Conservation (phyloP, 1,140 invertebrate species). For the Lanistes nyassanus region DNA sequence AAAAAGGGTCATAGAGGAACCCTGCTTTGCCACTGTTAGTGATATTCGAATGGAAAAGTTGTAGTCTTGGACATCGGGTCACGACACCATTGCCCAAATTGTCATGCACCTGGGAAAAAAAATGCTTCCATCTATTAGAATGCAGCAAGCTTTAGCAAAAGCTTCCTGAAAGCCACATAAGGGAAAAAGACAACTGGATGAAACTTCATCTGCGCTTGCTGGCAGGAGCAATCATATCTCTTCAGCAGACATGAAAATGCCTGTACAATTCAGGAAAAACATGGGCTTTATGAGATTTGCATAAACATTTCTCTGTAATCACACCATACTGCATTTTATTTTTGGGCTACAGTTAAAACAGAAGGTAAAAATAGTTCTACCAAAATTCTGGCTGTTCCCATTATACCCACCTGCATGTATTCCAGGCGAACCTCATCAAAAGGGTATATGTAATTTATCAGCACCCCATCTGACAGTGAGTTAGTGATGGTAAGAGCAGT, state of each 20-base stretch:
- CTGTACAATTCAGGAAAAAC: too few relatives aligned
- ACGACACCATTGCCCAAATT: slow-evolving; percentile 57
- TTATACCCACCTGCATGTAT: slow-evolving; percentile 50
- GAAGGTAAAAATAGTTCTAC: too few relatives aligned
- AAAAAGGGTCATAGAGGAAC: slow-evolving; percentile 90
- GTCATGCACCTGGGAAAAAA: slow-evolving; percentile 12
- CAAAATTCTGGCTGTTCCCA: neutral
- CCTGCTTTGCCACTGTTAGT: slow-evolving; percentile 84
- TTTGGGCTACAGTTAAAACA: too few relatives aligned
- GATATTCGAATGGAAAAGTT: slow-evolving; percentile 50
- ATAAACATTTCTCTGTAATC: too few relatives aligned
- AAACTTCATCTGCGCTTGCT: too few relatives aligned
- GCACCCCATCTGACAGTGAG: slow-evolving; percentile 78
- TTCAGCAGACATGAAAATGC: too few relatives aligned
- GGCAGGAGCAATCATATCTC: too few relatives aligned
- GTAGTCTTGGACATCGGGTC: slow-evolving; percentile 49
- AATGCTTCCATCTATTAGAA: neutral
- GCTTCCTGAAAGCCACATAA: too few relatives aligned
- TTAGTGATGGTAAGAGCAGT: slow-evolving; percentile 34
- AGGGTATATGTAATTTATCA: slow-evolving; percentile 89
- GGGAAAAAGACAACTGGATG: too few relatives aligned
- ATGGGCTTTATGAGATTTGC: too few relatives aligned
- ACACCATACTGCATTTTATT: too few relatives aligned
- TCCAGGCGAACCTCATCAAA: slow-evolving; percentile 60
- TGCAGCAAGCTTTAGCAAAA: neutral